Evolutionary conservation across 2,888 invertebrate species (phyloP), one percentile per base, ranked within the genome.

Genomic region (Suillia variegata): DNA sequence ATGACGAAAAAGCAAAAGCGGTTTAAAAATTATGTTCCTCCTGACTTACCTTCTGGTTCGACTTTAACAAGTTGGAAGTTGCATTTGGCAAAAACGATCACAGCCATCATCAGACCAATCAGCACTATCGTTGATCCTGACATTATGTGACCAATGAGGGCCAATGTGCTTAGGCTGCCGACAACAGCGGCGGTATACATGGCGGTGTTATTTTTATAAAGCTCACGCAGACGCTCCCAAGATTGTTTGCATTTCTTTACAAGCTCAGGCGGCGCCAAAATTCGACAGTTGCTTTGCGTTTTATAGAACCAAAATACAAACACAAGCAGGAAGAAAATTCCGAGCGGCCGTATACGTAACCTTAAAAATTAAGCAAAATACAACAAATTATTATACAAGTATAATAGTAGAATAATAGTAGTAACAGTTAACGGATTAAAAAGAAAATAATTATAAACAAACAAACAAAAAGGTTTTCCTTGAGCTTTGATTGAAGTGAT

Each of bases 71-170:
- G 65, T 66, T 76, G 76, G 8, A 81, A 78, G 63, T 78, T 76
- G 62, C 75, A 79, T 67, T 76, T 79, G 51, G 76, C 73, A 38
- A 79, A 78, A 34, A 80, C 33, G 2, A 80, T 58, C 2, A 73
- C 77, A 2, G 78, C 74, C 15, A 79, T 48, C 13, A 79, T 69
- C 54, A 80, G 57, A 2, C 77, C 70, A 1, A 74, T 62, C 10
- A 80, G 62, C 49, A 80, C 75, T 53, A 81, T 61, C 10, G 69
- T 70, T n/a, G 77, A 75, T 2, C 80, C 81, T 0, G 81, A 78
- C 24, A 80, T 47, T 2, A 80, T 66, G 51, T 80, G 79, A 0
- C 81, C 81, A 22, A 81, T 33, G 18, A 79, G 58, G 10, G 81
- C 81, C 21, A 80, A 55, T 3, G 67, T 54, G 51, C 66, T 71